Evolutionary conservation across 2,888 invertebrate genomes (phyloP), one percentile per base, ranked within the genome.

Genomic region (Odontocolon sp.): DNA sequence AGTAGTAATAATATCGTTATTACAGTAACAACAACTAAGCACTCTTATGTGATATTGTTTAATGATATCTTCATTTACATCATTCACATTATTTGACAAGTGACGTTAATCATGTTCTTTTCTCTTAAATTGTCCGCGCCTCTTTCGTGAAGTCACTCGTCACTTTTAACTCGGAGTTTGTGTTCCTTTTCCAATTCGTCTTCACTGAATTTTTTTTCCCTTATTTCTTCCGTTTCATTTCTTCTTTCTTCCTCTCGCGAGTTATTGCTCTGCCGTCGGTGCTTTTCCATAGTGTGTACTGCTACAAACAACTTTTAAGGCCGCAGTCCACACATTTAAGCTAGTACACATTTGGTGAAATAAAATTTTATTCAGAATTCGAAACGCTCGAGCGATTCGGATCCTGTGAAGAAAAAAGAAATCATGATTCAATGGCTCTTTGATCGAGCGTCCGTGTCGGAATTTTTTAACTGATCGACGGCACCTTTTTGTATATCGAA

Each of bases 51-150:
- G 78, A 78, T 79, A 80, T 79, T 78, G 63, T 84, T 83, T 84
- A 82, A 85, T 84, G 80, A 84, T 79, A 81, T 82, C 68, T 81
- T 80, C 80, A 80, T 82, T 63, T 86, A 83, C 81, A 85, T 84
- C 80, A 82, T 82, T 81, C 78, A 83, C 80, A 80, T 80, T 79
- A 56, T 78, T 80, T 78, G 71, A 78, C 78, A 78, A 77, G 70
- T 74, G 77, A 73, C 66, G 57, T 66, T 71, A 54, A 38, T 45
- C 61, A 26, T 31, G 52, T 45, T 33, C 3, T 42, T 54, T 52
- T 42, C 21, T 40, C 28, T 26, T 54, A 54, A 36, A 16, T 66
- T 52, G 4, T 69, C 42, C 40, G 59, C 54, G 14, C 33, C 16
- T 54, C 21, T 38, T 57, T 47, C 56, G 56, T 28, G 6, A 45